A percentile compares a stretch with the other conserved stretches of the same genome.
Conservation (phyloP, 2,888 invertebrate genomes). For the Tigriopus californicus region DNA sequence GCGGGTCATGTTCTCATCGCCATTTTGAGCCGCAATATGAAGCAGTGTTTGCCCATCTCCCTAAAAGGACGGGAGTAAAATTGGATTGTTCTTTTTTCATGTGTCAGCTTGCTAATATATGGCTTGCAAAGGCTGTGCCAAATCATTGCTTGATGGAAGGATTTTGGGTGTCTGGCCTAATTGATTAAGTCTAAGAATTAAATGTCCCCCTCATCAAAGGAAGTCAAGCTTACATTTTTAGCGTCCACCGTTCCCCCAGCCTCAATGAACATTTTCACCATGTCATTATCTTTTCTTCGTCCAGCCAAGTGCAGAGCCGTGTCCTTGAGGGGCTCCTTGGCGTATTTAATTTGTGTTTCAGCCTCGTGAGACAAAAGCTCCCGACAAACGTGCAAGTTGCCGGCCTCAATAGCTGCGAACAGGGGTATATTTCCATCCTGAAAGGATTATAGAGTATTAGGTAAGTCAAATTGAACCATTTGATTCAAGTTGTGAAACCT, state of each 20-base stretch:
- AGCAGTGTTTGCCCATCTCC: constrained; percentile 83
- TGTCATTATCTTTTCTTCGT: constrained; percentile 74
- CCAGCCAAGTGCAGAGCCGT: constrained; percentile 87
- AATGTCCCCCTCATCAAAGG: no score
- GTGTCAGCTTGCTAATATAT: no score
- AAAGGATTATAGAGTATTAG: constrained; percentile 2
- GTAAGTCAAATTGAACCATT: not conserved
- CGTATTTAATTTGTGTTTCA: constrained; percentile 53
- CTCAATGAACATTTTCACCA: constrained; percentile 77
- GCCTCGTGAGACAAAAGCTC: constrained; percentile 73
- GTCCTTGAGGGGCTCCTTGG: constrained; percentile 50
- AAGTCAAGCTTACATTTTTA: constrained; percentile 44
- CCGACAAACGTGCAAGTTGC: constrained; percentile 84
- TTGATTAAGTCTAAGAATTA: no score
- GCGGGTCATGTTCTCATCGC: constrained; percentile 67
- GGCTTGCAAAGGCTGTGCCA: no score
- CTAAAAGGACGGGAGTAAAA: constrained; percentile 23
- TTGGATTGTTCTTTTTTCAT: no score
- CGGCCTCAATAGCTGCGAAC: constrained; percentile 79
- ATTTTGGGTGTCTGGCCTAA: no score
- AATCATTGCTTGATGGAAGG: no score
- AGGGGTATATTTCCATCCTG: constrained; percentile 84
- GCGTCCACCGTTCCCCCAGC: constrained; percentile 78
- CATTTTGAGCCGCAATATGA: constrained; percentile 86
- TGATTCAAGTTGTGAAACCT: not conserved